Percentiles rank a stretch among this genome's conserved stretches.
phyloP scores from a whole-genome alignment of 53 echinoderm and acorn worm genomes.

The Pentamera pediparva region DNA sequence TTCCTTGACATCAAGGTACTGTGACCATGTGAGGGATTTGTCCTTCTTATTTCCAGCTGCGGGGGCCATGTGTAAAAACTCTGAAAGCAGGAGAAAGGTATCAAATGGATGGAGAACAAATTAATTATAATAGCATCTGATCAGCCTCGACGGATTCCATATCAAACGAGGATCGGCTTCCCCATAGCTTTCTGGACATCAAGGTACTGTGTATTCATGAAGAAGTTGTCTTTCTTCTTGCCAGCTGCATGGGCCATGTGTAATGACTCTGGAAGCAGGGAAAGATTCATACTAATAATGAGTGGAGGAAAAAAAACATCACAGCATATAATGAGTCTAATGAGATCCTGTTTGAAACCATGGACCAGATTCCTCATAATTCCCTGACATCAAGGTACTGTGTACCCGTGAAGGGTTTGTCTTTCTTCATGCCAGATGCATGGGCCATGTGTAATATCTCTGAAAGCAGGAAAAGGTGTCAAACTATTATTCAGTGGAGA shows the following conservation, averaged over 20 bases:
- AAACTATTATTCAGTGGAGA: not conserved
- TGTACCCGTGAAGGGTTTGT: too few relatives aligned
- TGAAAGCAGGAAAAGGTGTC: too few relatives aligned
- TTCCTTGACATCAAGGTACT: not conserved
- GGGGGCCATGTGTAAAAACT: slow-evolving; percentile 20
- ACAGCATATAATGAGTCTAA: slow-evolving; percentile 73
- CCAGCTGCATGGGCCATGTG: too few relatives aligned
- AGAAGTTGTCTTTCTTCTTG: too few relatives aligned
- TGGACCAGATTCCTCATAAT: slow-evolving; percentile 29
- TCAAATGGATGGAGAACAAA: slow-evolving; percentile 59
- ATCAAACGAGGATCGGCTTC: slow-evolving; percentile 66
- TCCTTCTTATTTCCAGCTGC: slow-evolving; percentile 10
- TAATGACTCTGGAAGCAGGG: too few relatives aligned
- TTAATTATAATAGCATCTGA: slow-evolving; percentile 75
- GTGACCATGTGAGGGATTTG: slow-evolving; percentile 18
- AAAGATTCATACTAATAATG: slow-evolving; percentile 57
- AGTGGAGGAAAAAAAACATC: slow-evolving; percentile 76
- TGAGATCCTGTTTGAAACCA: slow-evolving; percentile 72
- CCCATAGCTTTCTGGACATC: not conserved
- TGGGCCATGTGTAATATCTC: too few relatives aligned
- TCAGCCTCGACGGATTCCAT: slow-evolving; percentile 63
- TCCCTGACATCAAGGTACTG: not conserved
- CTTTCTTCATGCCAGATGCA: too few relatives aligned
- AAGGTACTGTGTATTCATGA: slow-evolving; percentile 2
- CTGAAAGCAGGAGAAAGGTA: too few relatives aligned